Base-by-base conservation (phyloP, 2,797 vertebrate genomes). In the Onychomys leucogaster region DNA sequence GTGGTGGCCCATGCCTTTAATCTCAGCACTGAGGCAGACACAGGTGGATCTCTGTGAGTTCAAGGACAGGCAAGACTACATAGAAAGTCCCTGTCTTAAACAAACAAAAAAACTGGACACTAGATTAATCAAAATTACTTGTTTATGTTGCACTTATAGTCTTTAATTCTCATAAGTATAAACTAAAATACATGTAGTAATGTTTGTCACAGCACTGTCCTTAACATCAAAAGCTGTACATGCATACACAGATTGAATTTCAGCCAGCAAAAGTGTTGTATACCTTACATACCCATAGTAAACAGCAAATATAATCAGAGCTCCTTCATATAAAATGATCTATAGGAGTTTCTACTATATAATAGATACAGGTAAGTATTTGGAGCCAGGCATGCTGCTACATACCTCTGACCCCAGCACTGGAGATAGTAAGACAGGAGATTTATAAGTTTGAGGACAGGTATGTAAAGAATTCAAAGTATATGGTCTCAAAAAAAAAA, bases 291-390 rank as follows among this genome's bases (percentile, higher is more conserved):
- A 93, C 5, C 75, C 83, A 82, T 80, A 80, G 13, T 89, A 34
- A 95, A 91, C 11, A 97, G 11, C 27, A 91, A 86, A 88, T 90
- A 88, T 14, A 95, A 25, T 85, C 43, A 96, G 75, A 43, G 94
- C 7, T 94, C 4, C 43, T 81, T 77, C 77, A 67, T 81, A 85
- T 93, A 91, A 94, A 92, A 90, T 81, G 63, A 34, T 55, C 21
- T 73, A 77, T 17, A 46, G 75, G n/a, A 86, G 21, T 92, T 7
- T 89, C 7, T 84, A 55, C 75, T 73, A 67, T 73, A 75, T 86
- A 41, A 34, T 84, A 34, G 82, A 67, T 49, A 29, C 61, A 67
- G 61, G 46, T 43, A 78, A 90, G 80, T 49, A 37, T 10, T 84
- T 65, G 59, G 82, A 84, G 61, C 41, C 61, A 46, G 61, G 16